Percentiles rank a stretch among this genome's conserved stretches.
phyloP scores from a whole-genome alignment of 2,888 invertebrate genomes.

The Ormyrus pomaceus region DNA sequence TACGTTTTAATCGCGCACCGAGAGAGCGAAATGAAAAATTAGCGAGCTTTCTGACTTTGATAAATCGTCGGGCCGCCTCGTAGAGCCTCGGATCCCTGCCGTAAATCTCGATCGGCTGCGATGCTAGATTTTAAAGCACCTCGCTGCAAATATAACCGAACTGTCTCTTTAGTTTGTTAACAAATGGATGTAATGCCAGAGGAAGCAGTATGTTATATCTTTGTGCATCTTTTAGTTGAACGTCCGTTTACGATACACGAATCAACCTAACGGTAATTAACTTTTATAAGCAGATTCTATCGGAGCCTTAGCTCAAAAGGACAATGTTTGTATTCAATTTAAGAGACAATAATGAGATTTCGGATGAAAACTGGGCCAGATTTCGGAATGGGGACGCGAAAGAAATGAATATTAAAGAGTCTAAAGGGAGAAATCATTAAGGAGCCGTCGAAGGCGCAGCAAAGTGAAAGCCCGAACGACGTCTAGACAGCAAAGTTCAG shows the following conservation, averaged over 20 bases:
- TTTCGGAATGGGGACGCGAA: too few relatives aligned
- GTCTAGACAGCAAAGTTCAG: slow-evolving; percentile 54
- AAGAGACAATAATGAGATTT: too few relatives aligned
- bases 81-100: neutral
- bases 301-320: too few relatives aligned
- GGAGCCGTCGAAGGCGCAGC: slow-evolving; percentile 23
- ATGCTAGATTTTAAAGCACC: too few relatives aligned
- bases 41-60: slow-evolving; percentile 16
- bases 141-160: too few relatives aligned
- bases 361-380: too few relatives aligned
- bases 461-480: slow-evolving; percentile 35
- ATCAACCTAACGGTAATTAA: too few relatives aligned
- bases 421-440: slow-evolving; percentile 41
- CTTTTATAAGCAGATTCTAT: too few relatives aligned
- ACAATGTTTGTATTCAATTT: too few relatives aligned
- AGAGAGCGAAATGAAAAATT: slow-evolving; percentile 40
- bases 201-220: too few relatives aligned
- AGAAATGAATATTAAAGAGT: too few relatives aligned
- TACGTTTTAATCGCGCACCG: neutral
- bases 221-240: neutral
- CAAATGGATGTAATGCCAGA: slow-evolving; percentile 7
- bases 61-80: slow-evolving; percentile 10
- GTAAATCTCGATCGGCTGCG: slow-evolving; percentile 11
- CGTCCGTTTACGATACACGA: neutral
- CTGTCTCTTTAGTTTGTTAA: too few relatives aligned